phyloP scores from a whole-genome alignment of 2,888 invertebrate genomes.

The Leptura quadrifasciata region DNA sequence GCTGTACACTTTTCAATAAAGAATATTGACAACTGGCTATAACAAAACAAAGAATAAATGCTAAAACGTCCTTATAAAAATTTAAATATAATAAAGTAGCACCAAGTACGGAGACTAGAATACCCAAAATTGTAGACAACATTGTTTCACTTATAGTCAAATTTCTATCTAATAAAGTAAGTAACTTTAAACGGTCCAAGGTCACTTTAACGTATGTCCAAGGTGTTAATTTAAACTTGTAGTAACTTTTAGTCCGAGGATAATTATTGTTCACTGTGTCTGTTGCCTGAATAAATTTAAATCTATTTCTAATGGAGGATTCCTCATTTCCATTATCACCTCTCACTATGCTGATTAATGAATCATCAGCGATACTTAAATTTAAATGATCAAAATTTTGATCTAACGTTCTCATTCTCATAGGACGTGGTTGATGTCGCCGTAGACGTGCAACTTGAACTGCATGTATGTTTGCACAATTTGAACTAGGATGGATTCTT shows the following conservation, averaged over 20 bases:
- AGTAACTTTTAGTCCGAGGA: conserved; percentile 76
- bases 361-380: conserved; percentile 47
- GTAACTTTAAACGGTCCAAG: conserved; percentile 93
- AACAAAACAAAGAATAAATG: conserved; percentile 97
- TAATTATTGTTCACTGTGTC: conserved; percentile 65
- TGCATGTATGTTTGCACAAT: conserved; percentile 41
- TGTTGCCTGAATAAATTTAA: conserved; percentile 76
- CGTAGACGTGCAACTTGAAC: conserved; percentile 44
- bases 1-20: conserved; percentile 97
- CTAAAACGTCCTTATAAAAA: conserved; percentile 93
- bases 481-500: conserved; percentile 40
- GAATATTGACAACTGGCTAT: conserved; percentile 99
- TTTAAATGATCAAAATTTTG: conserved; percentile 43
- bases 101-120: conserved; percentile 90
- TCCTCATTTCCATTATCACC: conserved; percentile 77
- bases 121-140: conserved; percentile 88
- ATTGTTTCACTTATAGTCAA: conserved; percentile 88
- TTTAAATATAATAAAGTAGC: conserved; percentile 87
- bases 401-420: conserved; percentile 30
- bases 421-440: conserved; percentile 18
- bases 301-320: conserved; percentile 75
- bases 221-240: conserved; percentile 85
- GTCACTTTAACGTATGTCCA: conserved; percentile 84
- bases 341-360: conserved; percentile 52
- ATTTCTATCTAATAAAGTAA: conserved; percentile 95